A percentile compares a stretch with the other conserved stretches of the same genome.
These are phyloP conservation scores for Pseudochirops cupreus DNA, from an alignment of 2,797 vertebrate species.

Conservation along the genomic window DNA sequence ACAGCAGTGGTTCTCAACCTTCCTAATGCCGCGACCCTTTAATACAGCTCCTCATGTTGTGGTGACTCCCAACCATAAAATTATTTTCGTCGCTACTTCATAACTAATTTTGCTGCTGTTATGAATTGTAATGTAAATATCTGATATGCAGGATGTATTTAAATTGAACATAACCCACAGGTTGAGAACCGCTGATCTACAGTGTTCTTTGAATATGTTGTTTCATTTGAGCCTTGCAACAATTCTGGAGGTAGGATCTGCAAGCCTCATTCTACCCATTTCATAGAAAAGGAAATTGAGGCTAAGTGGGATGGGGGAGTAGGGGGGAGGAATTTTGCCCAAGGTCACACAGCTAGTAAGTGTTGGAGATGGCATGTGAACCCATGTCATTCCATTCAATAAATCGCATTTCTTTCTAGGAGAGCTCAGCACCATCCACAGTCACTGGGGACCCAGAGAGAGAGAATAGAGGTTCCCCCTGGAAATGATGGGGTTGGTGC, in stretches of 20 bases:
- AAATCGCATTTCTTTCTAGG: neutral
- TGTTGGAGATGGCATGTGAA: neutral
- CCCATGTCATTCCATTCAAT: neutral
- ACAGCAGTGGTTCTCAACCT: too few species aligned
- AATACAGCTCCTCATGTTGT: too few species aligned
- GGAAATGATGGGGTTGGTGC: neutral
- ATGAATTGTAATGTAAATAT: too few species aligned
- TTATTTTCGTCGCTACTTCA: too few species aligned
- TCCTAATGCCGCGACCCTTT: too few species aligned
- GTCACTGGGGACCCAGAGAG: neutral
- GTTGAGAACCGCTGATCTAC: too few species aligned
- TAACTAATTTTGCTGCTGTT: too few species aligned
- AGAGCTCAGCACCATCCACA: neutral
- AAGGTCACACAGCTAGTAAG: neutral
- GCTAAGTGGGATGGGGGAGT: neutral
- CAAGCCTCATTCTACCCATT: neutral
- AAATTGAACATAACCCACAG: too few species aligned
- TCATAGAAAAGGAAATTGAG: neutral
- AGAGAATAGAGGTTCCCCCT: neutral
- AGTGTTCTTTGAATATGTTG: neutral
- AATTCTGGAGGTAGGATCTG: neutral
- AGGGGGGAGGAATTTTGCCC: neutral
- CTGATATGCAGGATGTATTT: too few species aligned
- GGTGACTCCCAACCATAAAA: too few species aligned
- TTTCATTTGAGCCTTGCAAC: neutral